These are phyloP conservation scores for Troglohyphantes excavatus DNA, from an alignment of 2,888 invertebrate species.

Conservation along the genomic window DNA sequence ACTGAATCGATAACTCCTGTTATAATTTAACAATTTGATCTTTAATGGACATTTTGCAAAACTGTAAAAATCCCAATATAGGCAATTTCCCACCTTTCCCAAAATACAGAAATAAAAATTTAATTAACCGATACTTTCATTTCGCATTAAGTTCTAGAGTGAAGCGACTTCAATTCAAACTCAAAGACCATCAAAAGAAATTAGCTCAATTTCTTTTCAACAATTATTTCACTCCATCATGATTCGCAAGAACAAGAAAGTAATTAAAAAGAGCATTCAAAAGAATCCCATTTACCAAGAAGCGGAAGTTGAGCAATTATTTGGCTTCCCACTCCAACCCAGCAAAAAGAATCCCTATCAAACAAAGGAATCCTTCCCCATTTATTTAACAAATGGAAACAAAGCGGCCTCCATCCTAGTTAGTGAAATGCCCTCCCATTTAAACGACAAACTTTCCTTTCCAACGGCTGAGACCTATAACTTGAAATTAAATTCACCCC, in stretches of 20 bases:
- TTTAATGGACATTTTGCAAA: too few relatives aligned
- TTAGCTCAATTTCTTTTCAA: neutral
- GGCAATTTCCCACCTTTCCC: too few relatives aligned
- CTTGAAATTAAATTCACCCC: slow-evolving; percentile 74
- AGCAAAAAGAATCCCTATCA: neutral
- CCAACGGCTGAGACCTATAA: slow-evolving; percentile 66
- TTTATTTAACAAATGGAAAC: slow-evolving; percentile 50
- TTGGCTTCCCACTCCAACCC: neutral
- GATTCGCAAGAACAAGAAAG: neutral
- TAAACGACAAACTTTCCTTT: slow-evolving; percentile 55
- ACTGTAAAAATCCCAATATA: too few relatives aligned
- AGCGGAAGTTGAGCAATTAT: slow-evolving; percentile 26
- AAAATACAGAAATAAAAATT: too few relatives aligned
- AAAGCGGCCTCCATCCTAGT: slow-evolving; percentile 40
- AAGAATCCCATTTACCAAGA: neutral
- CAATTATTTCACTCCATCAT: slow-evolving; percentile 5
- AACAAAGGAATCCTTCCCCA: slow-evolving; percentile 1
- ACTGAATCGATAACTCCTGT: too few relatives aligned
- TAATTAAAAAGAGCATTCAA: neutral
- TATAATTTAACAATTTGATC: too few relatives aligned
- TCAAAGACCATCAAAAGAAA: too few relatives aligned
- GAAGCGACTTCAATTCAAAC: too few relatives aligned
- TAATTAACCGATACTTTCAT: too few relatives aligned
- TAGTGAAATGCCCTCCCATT: slow-evolving; percentile 54
- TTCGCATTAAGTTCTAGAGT: too few relatives aligned